Base-by-base conservation (phyloP, 2,888 invertebrate species). In the Thelaira solivaga region DNA sequence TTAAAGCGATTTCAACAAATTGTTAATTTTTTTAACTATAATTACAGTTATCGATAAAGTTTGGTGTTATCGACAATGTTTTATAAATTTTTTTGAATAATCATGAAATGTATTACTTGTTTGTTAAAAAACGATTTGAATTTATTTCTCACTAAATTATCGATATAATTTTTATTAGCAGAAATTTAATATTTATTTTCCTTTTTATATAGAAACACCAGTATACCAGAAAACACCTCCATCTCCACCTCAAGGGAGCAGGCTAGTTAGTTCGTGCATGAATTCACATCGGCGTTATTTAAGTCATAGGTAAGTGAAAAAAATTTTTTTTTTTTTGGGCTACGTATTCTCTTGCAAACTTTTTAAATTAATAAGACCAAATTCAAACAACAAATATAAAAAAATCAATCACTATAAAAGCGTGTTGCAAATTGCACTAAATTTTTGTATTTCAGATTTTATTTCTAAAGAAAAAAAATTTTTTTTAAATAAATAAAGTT, bases 141-240 rank as follows among this genome's bases (percentile, higher is more conserved):
- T 3, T 39, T 39, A n/a, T n/a, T n/a, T n/a, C n/a, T n/a, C n/a
- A n/a, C n/a, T n/a, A n/a, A n/a, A n/a, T n/a, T n/a, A n/a, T n/a
- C n/a, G n/a, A n/a, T n/a, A n/a, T n/a, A n/a, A n/a, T n/a, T n/a
- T n/a, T n/a, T n/a, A n/a, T n/a, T n/a, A n/a, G n/a, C n/a, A n/a
- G n/a, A n/a, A n/a, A n/a, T n/a, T n/a, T n/a, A n/a, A n/a, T 41
- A 5, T 18, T 65, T 20, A 24, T 69, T 8, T 64, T 79, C 43
- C 82, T 83, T 76, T 82, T 88, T 84, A 93, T 93, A 1, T 92
- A 96, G 96, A 96, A 94, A 95, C 93, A 95, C 94, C 94, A 95
- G 95, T 95, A 94, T 95, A 94, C 94, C 94, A 94, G 94, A 94
- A 94, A 94, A 95, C 92, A 91, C 92, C 92, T 91, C 92, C 92